Base-by-base conservation (phyloP, 1,140 invertebrate species). In the Trinorchestia longiramus region DNA sequence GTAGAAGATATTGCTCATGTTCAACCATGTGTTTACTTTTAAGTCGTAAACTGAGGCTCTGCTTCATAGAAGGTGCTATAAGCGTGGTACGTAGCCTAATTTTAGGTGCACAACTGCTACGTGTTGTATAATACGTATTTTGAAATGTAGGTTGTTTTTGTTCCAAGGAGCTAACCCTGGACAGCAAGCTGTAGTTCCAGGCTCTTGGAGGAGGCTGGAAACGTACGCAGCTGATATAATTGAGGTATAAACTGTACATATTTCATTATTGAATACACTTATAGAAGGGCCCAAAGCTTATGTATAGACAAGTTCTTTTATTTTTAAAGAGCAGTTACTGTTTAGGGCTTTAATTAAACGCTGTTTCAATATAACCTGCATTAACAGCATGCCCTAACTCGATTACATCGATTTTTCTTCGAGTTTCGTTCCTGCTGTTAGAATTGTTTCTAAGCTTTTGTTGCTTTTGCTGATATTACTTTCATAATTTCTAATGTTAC, bases 191-290 rank as follows among this genome's bases (percentile, higher is more conserved):
- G 98, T 98, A 19, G 96, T 97, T 45, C 97, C 98, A 36, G 99
- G 98, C 92, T 98, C 98, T 28, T 99, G 99, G 98, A 97, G 97
- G 0, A 97, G 98, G 97, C 98, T 97, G 23, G 98, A 98, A 97
- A 97, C 96, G 88, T 99, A 99, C 97, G 97, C 98, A 0, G 97
- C 97, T 87, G 98, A 98, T 97, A 98, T 99, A 96, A 98, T 99
- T 47, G 53, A 98, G 96, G 95, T 96, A 90, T 42, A 17, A 43
- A 23, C 19, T 53, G 15, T 77, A 11, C 28, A 28, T 77, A 77
- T 77, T 77, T 77, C 1, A 77, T 19, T 36, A 77, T 77, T 77
- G 28, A 28, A 23, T 28, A 11, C 1, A 1, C 11, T 19, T 77
- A 77, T 28, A 3, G 62, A 36, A 15, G 11, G 15, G 28, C 1